Base-by-base conservation (phyloP, 2,113 vertebrate species). In the Osmerus mordax region DNA sequence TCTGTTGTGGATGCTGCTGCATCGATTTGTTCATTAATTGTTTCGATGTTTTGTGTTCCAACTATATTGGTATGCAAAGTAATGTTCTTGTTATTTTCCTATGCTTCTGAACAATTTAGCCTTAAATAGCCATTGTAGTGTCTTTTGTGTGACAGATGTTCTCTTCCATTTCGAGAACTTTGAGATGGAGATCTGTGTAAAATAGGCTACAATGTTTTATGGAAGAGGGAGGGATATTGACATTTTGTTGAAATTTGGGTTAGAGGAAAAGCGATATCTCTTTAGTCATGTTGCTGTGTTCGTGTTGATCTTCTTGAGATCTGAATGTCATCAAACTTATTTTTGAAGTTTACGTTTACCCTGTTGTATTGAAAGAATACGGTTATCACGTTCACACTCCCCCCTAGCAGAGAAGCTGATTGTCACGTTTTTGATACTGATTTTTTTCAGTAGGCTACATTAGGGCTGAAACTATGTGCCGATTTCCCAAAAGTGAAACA, bases 341-440 rank as follows among this genome's bases (percentile, higher is more conserved):
- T 90, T 89, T 90, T 88, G 75, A 90, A 90, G 89, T 90, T 90
- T 89, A 85, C 84, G 65, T 89, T 86, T 89, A 87, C 79, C 83
- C 81, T 87, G 81, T 86, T 86, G 72, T 87, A 79, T 88, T 47
- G 29, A 84, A 66, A 83, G 65, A 65, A 67, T 51, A 59, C 13
- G 14, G 67, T 71, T n/a, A 18, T 70, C 63, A 55, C 32, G 81
- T 66, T 62, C 32, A 83, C 65, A 73, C 80, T 71, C 76, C 76
- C 70, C 28, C 21, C 28, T 62, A 73, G 13, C 55, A 76, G 73
- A 84, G 71, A 82, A 25, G 71, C 78, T 74, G 53, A 78, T 67
- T 73, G 55, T 78, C 73, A 69, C 74, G 68, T 76, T 84, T 74
- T 75, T 80, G 81, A 79, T 83, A 67, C 75, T 72, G 74, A 65